A percentile compares a stretch with the other conserved stretches of the same genome.
phyloP scores from a whole-genome alignment of 2,888 invertebrate species.

The Perdita meconis region DNA sequence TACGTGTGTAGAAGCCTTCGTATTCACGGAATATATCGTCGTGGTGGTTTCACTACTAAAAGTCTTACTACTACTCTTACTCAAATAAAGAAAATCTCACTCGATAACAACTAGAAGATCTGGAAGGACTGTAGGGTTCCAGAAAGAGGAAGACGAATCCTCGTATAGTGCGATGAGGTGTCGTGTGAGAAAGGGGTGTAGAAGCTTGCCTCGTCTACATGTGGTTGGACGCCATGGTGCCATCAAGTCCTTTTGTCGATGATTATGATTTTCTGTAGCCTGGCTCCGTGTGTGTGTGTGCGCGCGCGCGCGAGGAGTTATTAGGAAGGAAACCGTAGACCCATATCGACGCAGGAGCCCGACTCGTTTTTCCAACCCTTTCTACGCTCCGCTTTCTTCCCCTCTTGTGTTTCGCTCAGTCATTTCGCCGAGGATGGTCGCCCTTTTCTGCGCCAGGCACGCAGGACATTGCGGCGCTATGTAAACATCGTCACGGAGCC shows the following conservation, averaged over 20 bases:
- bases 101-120: not conserved
- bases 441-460: constrained; percentile 20
- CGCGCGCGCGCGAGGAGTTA: constrained; percentile 39
- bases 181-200: constrained; percentile 76
- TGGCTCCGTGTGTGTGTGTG: constrained; percentile 46
- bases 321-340: constrained; percentile 40
- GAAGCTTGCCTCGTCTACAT: constrained; percentile 58
- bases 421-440: constrained; percentile 36
- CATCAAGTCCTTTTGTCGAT: constrained; percentile 62
- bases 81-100: constrained; percentile 11
- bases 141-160: constrained; percentile 60
- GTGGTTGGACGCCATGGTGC: constrained; percentile 58
- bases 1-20: too few species aligned
- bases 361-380: constrained; percentile 68
- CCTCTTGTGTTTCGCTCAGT: constrained; percentile 2
- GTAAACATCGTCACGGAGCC: constrained; percentile 64
- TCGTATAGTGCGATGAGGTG: constrained; percentile 63
- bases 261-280: constrained; percentile 71
- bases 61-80: too few species aligned
- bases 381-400: constrained; percentile 19
- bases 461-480: constrained; percentile 40
- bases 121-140: constrained; percentile 44
- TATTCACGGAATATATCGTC: too few species aligned
- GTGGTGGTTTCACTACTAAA: too few species aligned
- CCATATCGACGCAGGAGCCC: constrained; percentile 54